Percentiles rank a stretch among this genome's conserved stretches.
Conservation (phyloP, 2,888 invertebrate species). For the Lasioglossum oenotherae region DNA sequence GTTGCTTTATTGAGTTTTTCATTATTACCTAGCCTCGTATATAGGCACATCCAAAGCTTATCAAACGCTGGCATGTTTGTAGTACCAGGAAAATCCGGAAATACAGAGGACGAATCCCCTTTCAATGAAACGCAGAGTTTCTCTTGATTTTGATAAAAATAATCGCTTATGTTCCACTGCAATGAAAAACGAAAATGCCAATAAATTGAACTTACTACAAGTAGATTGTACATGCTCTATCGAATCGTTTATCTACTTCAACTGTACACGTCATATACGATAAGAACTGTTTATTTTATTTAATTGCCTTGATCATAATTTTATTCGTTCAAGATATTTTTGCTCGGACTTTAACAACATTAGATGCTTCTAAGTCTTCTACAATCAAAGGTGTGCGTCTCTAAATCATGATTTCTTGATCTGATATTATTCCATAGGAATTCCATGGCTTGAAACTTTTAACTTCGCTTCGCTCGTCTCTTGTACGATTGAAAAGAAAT, state of each 20-base stretch:
- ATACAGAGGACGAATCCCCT: conserved; percentile 89
- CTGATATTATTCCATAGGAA: conserved; percentile 35
- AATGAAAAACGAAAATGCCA: conserved; percentile 72
- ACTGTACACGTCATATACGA: not conserved
- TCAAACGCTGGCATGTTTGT: conserved; percentile 95
- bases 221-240: not conserved
- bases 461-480: not conserved
- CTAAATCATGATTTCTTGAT: conserved; percentile 34
- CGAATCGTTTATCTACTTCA: conserved; percentile 14
- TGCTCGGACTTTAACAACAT: conserved; percentile 36
- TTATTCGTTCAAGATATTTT: conserved; percentile 37
- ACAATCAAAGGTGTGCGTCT: conserved; percentile 10
- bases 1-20: not conserved
- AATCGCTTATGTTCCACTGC: conserved; percentile 99
- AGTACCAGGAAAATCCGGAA: conserved; percentile 93
- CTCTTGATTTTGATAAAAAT: conserved; percentile 97
- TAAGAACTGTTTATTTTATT: conserved; percentile 18
- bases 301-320: conserved; percentile 33
- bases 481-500: conserved; percentile 12
- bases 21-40: conserved; percentile 89
- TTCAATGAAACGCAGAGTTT: conserved; percentile 91
- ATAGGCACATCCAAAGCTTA: conserved; percentile 98
- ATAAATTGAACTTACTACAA: not conserved
- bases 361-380: conserved; percentile 37
- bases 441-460: conserved; percentile 37